Conservation (phyloP, 2,888 invertebrate species). For the Sesia apiformis region DNA sequence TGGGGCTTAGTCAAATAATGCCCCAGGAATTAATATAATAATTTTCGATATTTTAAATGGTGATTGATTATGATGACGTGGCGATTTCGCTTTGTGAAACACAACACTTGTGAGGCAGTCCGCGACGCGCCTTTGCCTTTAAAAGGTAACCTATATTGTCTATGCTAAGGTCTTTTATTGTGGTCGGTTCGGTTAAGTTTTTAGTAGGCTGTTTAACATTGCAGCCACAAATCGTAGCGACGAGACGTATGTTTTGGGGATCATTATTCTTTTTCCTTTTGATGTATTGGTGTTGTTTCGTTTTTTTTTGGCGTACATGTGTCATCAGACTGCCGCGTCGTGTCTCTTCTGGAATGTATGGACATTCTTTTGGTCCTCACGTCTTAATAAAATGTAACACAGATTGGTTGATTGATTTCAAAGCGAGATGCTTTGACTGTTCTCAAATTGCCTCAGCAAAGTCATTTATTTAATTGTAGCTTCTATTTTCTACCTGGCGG, state of each 20-base stretch:
- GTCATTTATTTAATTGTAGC: too few relatives aligned
- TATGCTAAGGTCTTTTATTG: conserved; percentile 22
- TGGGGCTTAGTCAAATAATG: conserved; percentile 66
- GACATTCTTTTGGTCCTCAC: neutral
- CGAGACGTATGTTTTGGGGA: neutral
- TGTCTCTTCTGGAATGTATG: neutral
- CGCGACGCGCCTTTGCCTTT: conserved; percentile 9
- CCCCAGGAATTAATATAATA: conserved; percentile 66
- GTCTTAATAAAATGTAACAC: neutral
- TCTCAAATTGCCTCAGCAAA: neutral
- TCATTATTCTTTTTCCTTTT: conserved; percentile 6
- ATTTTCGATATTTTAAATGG: conserved; percentile 63
- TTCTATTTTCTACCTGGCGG: too few relatives aligned
- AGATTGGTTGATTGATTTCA: neutral
- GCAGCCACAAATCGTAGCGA: conserved; percentile 1
- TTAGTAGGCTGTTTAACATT: conserved; percentile 3
- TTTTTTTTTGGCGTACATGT: conserved; percentile 16
- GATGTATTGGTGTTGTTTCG: conserved; percentile 6
- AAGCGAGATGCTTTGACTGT: neutral
- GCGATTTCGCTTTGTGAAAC: conserved; percentile 35
- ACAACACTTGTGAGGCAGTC: conserved; percentile 22
- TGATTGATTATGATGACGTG: conserved; percentile 67
- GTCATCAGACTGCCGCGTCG: conserved; percentile 17
- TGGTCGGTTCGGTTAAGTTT: neutral
- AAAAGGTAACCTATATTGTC: conserved; percentile 22